A percentile compares a stretch with the other conserved stretches of the same genome.
phyloP scores from a whole-genome alignment of 2,888 invertebrate genomes.

The Drosophila longiperda region DNA sequence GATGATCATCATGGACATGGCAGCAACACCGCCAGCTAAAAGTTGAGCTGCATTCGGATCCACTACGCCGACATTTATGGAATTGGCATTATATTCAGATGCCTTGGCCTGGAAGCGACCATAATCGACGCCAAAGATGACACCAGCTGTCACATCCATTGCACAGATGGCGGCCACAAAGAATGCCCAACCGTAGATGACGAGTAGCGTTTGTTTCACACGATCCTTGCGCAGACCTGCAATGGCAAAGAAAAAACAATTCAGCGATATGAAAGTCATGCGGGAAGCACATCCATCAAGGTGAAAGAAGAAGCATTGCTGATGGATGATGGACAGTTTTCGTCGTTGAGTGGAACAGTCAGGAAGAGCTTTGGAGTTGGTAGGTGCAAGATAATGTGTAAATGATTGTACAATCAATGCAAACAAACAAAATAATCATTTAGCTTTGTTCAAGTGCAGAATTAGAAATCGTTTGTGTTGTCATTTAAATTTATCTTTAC shows the following conservation, averaged over 20 bases:
- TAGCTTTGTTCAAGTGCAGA: slow-evolving; percentile 4
- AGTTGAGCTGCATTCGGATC: slow-evolving; percentile 70
- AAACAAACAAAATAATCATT: slow-evolving; percentile 35
- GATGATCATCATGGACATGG: slow-evolving; percentile 83
- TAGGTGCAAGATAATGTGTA: background rate
- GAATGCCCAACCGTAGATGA: slow-evolving; percentile 81
- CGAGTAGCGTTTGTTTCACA: slow-evolving; percentile 59
- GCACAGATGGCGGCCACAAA: slow-evolving; percentile 73
- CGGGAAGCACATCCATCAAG: slow-evolving; percentile 34
- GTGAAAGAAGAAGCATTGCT: slow-evolving; percentile 16
- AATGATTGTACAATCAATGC: slow-evolving; percentile 40
- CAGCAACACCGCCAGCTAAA: slow-evolving; percentile 76
- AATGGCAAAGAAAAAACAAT: background rate
- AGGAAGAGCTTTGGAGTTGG: background rate
- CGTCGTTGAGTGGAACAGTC: slow-evolving; percentile 3
- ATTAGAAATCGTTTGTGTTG: background rate
- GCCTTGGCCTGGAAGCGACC: slow-evolving; percentile 72
- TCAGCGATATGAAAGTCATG: slow-evolving; percentile 4
- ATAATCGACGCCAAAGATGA: slow-evolving; percentile 84
- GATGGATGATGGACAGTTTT: slow-evolving; percentile 16
- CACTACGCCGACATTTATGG: slow-evolving; percentile 51
- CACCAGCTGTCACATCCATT: slow-evolving; percentile 82
- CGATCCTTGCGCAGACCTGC: slow-evolving; percentile 78
- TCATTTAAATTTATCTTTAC: slow-evolving; percentile 53
- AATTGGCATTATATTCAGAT: slow-evolving; percentile 57